phyloP scores from a whole-genome alignment of 2,113 vertebrate genomes.

The Myotis lucifugus region DNA sequence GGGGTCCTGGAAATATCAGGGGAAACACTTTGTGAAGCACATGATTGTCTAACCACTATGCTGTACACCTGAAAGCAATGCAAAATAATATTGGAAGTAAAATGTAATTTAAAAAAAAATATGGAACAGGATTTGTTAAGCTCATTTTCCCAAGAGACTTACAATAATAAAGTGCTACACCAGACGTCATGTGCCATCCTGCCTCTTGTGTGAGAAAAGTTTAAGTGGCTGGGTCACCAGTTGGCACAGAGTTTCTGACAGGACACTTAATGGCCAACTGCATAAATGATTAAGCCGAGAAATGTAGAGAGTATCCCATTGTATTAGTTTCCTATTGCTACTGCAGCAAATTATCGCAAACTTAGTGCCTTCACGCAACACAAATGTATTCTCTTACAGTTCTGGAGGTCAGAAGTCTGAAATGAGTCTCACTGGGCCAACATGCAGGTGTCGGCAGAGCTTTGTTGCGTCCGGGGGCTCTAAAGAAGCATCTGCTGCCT shows the following conservation, averaged over 20 bases:
- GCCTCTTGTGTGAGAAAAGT: neutral
- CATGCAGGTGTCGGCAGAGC: neutral
- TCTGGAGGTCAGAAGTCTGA: neutral
- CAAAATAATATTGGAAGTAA: neutral
- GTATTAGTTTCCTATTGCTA: neutral
- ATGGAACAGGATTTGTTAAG: neutral
- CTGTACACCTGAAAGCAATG: neutral
- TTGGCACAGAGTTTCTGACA: neutral
- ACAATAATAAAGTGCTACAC: neutral
- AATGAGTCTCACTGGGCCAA: neutral
- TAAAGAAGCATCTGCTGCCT: neutral
- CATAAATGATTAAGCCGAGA: neutral
- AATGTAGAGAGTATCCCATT: neutral
- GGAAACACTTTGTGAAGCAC: neutral
- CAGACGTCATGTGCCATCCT: accelerated
- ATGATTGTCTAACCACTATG: neutral
- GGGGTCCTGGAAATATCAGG: neutral
- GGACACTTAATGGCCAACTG: neutral
- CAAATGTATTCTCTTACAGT: neutral
- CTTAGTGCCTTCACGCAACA: neutral
- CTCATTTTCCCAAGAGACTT: neutral
- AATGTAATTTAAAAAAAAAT: neutral
- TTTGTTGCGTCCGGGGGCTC: neutral
- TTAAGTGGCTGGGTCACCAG: neutral
- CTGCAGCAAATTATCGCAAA: neutral